phyloP scores from a whole-genome alignment of 2,113 vertebrate species.

The Silurus meridionalis region DNA sequence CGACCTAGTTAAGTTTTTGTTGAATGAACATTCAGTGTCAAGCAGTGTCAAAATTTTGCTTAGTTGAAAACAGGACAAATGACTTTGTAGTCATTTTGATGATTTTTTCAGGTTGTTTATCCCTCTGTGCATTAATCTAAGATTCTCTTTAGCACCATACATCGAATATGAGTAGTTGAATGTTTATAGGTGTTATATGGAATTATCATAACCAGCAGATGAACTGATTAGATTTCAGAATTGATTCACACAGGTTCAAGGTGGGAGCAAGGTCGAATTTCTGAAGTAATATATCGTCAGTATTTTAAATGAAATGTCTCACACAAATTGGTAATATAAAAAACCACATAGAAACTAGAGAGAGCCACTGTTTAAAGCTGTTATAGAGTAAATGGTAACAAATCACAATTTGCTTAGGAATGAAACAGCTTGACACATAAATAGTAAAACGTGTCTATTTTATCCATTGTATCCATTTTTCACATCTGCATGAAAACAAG shows the following conservation, averaged over 20 bases:
- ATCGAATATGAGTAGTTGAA: not conserved
- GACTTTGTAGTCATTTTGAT: not conserved
- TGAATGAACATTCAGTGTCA: not conserved
- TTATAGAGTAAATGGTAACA: not conserved
- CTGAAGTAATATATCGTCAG: not conserved
- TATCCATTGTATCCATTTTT: not conserved
- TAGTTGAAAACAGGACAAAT: not conserved
- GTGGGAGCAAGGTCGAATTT: not conserved
- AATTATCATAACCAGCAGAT: not conserved
- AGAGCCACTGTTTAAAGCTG: not conserved
- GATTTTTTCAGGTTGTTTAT: not conserved
- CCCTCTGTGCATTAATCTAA: not conserved
- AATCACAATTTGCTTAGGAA: not conserved
- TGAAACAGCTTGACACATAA: not conserved
- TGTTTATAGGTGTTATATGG: not conserved
- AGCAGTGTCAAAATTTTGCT: not conserved
- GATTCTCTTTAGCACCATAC: not conserved
- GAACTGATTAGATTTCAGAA: not conserved
- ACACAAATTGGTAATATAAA: not conserved
- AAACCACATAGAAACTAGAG: not conserved
- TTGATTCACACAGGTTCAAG: not conserved
- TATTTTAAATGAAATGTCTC: not conserved
- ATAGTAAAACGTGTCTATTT: not conserved
- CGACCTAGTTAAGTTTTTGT: no score
- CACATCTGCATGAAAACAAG: not conserved